Evolutionary conservation across 2,113 vertebrate genomes (phyloP).

Genomic region (Formicarius rufipectus): DNA sequence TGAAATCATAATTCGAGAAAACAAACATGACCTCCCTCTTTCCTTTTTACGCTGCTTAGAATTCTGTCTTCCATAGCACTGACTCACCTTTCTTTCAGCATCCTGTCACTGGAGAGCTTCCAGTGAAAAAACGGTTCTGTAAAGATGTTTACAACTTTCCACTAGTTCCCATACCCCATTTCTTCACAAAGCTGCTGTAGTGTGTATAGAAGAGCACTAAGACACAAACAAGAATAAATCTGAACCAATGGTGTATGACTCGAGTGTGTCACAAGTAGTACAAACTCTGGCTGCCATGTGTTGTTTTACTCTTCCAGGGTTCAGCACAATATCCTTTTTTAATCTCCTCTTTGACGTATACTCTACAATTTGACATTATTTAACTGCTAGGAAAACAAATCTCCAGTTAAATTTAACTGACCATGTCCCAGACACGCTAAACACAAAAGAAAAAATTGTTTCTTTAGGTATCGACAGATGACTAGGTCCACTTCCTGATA

Average conservation of each 20-base stretch:
- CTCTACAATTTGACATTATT: background rate
- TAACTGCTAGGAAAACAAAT: background rate
- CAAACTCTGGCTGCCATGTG: background rate
- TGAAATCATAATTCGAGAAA: slow-evolving; percentile 45
- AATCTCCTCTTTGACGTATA: background rate
- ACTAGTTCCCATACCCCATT: background rate
- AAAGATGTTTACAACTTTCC: background rate
- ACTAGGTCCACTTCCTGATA: background rate
- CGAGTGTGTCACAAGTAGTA: background rate
- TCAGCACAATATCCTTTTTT: background rate
- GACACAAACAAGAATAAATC: background rate
- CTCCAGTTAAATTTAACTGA: background rate
- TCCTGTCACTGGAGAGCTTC: no score
- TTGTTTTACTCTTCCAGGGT: background rate
- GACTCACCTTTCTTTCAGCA: slow-evolving; percentile 30
- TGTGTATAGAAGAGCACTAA: background rate
- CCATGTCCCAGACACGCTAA: background rate
- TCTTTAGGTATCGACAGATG: background rate
- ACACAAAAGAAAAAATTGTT: background rate
- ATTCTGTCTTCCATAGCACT: slow-evolving; percentile 23
- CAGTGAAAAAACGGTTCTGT: no score
- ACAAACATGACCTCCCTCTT: slow-evolving; percentile 22
- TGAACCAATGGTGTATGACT: background rate
- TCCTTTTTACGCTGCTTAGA: background rate
- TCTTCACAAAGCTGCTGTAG: background rate